Percentiles rank a stretch among this genome's conserved stretches.
Conservation (phyloP, 1,140 invertebrate species). For the Agrypnia vestita region DNA sequence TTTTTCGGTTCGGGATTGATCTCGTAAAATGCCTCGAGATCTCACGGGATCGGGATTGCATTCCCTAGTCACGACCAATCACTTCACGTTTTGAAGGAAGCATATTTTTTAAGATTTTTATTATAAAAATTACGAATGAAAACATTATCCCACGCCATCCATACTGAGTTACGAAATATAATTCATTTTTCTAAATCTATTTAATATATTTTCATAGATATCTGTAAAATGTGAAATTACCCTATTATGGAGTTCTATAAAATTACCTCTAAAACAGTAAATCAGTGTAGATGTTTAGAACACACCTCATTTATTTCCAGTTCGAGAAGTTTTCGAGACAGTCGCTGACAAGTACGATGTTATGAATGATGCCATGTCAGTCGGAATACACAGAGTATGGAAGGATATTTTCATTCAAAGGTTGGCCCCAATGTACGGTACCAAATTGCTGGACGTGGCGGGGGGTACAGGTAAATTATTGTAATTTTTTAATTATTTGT, state of each 20-base stretch:
- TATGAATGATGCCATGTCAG: conserved; percentile 99
- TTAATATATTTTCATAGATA: too few species aligned
- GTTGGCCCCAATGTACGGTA: conserved; percentile 84
- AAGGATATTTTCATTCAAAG: conserved; percentile 94
- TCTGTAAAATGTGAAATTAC: too few species aligned
- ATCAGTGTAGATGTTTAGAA: background rate
- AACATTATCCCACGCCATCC: too few species aligned
- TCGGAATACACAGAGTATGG: conserved; percentile 96
- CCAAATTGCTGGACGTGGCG: conserved; percentile 93
- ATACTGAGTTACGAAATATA: too few species aligned
- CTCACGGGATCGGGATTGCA: too few species aligned
- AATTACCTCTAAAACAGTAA: background rate
- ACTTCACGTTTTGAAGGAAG: too few species aligned
- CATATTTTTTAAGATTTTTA: too few species aligned
- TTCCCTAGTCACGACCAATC: too few species aligned
- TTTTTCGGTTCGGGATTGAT: too few species aligned
- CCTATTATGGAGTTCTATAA: background rate
- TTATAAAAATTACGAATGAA: too few species aligned
- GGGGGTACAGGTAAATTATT: conserved; percentile 87
- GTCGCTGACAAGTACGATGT: conserved; percentile 95
- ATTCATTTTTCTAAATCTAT: too few species aligned
- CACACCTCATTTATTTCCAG: conserved; percentile 73
- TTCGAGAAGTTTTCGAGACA: conserved; percentile 94
- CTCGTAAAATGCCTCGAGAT: too few species aligned
- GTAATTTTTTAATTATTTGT: conserved; percentile 7